Evolutionary conservation across 2,888 invertebrate genomes (phyloP).

Genomic region (Exephanes ischioxanthus): DNA sequence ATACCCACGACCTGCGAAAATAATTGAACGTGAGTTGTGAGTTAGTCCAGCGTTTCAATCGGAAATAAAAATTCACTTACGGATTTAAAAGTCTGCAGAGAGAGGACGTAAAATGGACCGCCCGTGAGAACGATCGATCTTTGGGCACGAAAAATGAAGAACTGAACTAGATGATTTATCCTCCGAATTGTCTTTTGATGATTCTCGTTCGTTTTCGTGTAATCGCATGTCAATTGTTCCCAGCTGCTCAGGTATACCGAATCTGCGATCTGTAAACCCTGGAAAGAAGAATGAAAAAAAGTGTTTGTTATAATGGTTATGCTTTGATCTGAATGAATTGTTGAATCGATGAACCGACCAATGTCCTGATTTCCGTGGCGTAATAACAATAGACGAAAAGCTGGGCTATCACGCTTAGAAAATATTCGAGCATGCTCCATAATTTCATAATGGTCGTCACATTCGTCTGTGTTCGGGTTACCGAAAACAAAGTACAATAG

Average conservation of each 20-base stretch:
- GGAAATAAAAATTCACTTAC: slow-evolving; percentile 65
- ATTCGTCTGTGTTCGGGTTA: slow-evolving; percentile 36
- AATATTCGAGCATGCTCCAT: slow-evolving; percentile 73
- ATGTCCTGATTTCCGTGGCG: slow-evolving; percentile 69
- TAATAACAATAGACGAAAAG: slow-evolving; percentile 73
- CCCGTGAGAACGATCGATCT: slow-evolving; percentile 73
- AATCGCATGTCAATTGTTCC: slow-evolving; percentile 64
- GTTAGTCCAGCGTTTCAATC: neutral
- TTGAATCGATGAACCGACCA: slow-evolving; percentile 68
- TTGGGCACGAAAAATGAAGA: slow-evolving; percentile 71
- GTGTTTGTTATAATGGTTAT: neutral
- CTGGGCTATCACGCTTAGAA: slow-evolving; percentile 67
- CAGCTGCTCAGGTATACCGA: slow-evolving; percentile 73
- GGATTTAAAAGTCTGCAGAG: slow-evolving; percentile 73
- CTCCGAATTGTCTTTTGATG: slow-evolving; percentile 20
- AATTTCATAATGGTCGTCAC: slow-evolving; percentile 68
- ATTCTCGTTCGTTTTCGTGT: neutral
- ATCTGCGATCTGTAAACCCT: slow-evolving; percentile 73
- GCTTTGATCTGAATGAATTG: neutral
- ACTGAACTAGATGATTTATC: slow-evolving; percentile 65
- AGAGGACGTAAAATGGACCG: slow-evolving; percentile 76
- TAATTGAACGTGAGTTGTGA: neutral
- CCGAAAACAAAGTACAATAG: neutral
- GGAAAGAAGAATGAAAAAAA: slow-evolving; percentile 21
- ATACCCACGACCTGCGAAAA: slow-evolving; percentile 70